Conservation (phyloP, 2,888 invertebrate species). For the Lordiphosa andalusiaca region DNA sequence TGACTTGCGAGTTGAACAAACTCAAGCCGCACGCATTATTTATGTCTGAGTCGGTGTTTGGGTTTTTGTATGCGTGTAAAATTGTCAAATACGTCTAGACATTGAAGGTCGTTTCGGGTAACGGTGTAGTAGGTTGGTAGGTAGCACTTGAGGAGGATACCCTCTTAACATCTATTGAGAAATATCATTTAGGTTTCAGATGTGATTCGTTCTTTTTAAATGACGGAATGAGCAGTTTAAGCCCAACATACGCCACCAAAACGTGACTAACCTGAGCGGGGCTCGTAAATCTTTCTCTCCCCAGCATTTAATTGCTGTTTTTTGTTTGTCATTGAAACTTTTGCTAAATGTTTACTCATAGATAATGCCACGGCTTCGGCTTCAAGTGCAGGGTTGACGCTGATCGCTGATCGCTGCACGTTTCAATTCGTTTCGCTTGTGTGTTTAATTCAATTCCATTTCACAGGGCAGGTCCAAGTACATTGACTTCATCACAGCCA, state of each 20-base stretch:
- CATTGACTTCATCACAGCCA: slow-evolving; percentile 52
- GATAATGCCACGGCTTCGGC: not conserved
- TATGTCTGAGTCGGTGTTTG: slow-evolving; percentile 27
- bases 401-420: slow-evolving; percentile 8
- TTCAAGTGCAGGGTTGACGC: slow-evolving; percentile 10
- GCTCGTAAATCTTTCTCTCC: slow-evolving; percentile 30
- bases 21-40: slow-evolving; percentile 43
- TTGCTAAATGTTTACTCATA: slow-evolving; percentile 19
- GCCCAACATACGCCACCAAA: slow-evolving; percentile 34
- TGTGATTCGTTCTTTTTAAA: slow-evolving; percentile 30
- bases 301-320: slow-evolving; percentile 10
- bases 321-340: slow-evolving; percentile 26
- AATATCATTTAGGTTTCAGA: slow-evolving; percentile 26
- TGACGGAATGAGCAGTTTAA: slow-evolving; percentile 4
- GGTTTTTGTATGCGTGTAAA: slow-evolving; percentile 22
- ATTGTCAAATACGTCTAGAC: slow-evolving; percentile 71
- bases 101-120: slow-evolving; percentile 62
- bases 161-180: slow-evolving; percentile 12
- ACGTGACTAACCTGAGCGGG: slow-evolving; percentile 53
- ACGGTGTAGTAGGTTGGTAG: slow-evolving; percentile 46
- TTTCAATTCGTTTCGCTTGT: slow-evolving; percentile 41
- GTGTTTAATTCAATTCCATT: slow-evolving; percentile 30
- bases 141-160: slow-evolving; percentile 14
- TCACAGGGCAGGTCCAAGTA: slow-evolving; percentile 40
- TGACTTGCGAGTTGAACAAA: slow-evolving; percentile 58